A percentile compares a stretch with the other conserved stretches of the same genome.
These are phyloP conservation scores for Dioctria rufipes DNA, from an alignment of 2,888 invertebrate species.

Conservation along the genomic window DNA sequence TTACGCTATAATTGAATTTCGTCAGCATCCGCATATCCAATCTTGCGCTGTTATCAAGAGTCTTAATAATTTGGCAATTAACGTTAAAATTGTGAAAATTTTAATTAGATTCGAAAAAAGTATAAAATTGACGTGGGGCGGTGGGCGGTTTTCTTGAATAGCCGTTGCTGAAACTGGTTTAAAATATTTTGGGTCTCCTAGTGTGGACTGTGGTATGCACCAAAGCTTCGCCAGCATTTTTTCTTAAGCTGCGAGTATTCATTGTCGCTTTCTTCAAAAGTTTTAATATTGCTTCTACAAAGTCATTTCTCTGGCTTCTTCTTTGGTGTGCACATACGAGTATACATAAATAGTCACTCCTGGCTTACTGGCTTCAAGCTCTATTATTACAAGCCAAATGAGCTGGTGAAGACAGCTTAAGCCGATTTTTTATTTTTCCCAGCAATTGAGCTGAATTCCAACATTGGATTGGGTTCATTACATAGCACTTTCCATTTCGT, in stretches of 20 bases:
- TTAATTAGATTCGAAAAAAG: no score
- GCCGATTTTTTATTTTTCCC: constrained; percentile 29
- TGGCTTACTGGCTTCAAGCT: neutral
- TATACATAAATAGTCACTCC: neutral
- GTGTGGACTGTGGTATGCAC: no score
- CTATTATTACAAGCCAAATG: neutral
- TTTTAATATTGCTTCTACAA: neutral
- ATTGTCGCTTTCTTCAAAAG: neutral
- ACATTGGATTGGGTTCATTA: neutral
- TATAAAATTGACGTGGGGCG: no score
- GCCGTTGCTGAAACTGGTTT: no score
- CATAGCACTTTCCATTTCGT: constrained; percentile 27
- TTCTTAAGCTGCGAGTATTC: neutral
- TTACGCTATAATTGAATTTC: constrained; percentile 22
- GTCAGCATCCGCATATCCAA: neutral
- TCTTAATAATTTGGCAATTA: no score
- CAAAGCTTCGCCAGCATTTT: no score
- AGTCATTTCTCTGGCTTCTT: neutral
- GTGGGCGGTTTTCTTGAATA: no score
- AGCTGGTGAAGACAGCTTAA: constrained; percentile 14
- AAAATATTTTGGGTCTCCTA: no score
- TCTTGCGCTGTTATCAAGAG: no score
- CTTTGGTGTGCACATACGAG: neutral
- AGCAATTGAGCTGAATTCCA: constrained; percentile 39
- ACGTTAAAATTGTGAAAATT: no score